A percentile compares a stretch with the other conserved stretches of the same genome.
phyloP scores from a whole-genome alignment of 2,888 invertebrate genomes.

The Drosophila algonquin region DNA sequence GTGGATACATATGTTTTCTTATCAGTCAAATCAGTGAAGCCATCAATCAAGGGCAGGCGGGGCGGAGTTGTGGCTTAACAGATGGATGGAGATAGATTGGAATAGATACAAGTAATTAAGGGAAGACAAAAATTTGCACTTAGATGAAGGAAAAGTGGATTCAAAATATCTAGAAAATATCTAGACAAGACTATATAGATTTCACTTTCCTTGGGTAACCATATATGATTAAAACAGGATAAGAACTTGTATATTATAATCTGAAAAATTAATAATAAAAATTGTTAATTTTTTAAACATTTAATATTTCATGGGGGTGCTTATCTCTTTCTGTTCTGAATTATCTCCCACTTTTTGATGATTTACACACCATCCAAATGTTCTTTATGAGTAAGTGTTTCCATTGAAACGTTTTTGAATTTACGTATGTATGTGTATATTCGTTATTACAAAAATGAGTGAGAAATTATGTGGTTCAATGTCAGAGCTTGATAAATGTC shows the following conservation, averaged over 20 bases:
- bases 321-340: not conserved
- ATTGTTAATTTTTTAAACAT: too few relatives aligned
- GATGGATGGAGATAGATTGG: constrained; percentile 43
- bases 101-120: constrained; percentile 34
- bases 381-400: constrained; percentile 4
- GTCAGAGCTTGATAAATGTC: constrained; percentile 22
- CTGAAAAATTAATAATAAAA: too few relatives aligned
- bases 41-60: constrained; percentile 40
- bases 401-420: constrained; percentile 10
- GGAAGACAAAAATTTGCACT: constrained; percentile 1
- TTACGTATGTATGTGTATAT: constrained; percentile 20
- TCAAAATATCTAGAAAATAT: not conserved
- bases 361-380: not conserved
- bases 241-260: too few relatives aligned
- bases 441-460: constrained; percentile 13
- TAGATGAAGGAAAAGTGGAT: not conserved
- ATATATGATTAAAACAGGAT: too few relatives aligned
- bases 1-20: constrained; percentile 25
- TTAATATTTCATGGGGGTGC: too few relatives aligned
- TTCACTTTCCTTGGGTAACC: too few relatives aligned
- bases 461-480: constrained; percentile 19
- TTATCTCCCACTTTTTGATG: not conserved
- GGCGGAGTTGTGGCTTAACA: constrained; percentile 18
- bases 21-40: constrained; percentile 45
- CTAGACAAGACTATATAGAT: too few relatives aligned